Conservation (phyloP, 2,888 invertebrate species). For the Penaeus monodon region DNA sequence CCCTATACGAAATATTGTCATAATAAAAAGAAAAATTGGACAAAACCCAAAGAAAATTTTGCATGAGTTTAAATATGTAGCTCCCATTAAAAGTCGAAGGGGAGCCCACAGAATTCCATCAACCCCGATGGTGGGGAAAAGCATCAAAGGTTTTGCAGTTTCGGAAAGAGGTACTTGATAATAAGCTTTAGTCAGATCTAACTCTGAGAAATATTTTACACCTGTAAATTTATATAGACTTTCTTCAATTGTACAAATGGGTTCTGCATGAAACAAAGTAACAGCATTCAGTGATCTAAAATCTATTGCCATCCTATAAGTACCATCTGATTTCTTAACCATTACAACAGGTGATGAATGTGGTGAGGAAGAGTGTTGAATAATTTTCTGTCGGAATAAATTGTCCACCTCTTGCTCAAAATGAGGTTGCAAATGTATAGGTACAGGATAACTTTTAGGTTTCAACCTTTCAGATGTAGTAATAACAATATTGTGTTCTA, state of each 20-base stretch:
- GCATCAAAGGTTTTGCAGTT: too few species aligned
- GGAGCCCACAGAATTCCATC: too few species aligned
- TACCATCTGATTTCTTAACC: constrained; percentile 14
- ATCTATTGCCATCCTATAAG: constrained; percentile 26
- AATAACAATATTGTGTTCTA: neutral
- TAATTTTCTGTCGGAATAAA: constrained; percentile 6
- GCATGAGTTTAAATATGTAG: too few species aligned
- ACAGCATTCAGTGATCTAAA: neutral
- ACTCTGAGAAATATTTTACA: too few species aligned
- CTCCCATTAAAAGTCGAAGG: too few species aligned
- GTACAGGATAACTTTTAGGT: constrained; percentile 1
- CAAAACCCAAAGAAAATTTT: too few species aligned
- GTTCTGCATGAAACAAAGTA: constrained; percentile 20
- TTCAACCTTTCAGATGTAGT: neutral
- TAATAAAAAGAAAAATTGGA: too few species aligned
- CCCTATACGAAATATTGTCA: too few species aligned
- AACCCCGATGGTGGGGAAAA: too few species aligned
- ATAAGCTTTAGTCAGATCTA: too few species aligned
- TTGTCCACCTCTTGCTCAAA: constrained; percentile 21
- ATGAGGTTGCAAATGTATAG: constrained; percentile 1
- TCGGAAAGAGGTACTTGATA: too few species aligned
- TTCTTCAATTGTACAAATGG: neutral
- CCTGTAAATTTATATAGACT: too few species aligned
- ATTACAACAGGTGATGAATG: constrained; percentile 13
- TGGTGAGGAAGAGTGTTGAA: neutral